Conservation (phyloP, 1,140 invertebrate genomes). For the Eumaeus atala region DNA sequence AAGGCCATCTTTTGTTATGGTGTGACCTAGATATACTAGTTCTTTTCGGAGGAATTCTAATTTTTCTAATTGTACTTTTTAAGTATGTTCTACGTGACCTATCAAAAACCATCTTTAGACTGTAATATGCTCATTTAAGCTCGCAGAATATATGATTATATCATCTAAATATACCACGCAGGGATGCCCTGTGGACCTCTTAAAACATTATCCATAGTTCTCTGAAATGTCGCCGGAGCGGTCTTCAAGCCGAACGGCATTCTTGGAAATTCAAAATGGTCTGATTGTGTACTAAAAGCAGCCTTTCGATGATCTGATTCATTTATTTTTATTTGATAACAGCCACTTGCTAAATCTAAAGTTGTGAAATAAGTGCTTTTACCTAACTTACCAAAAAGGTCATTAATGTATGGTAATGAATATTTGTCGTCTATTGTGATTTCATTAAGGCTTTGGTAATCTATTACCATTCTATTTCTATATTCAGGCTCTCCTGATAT, state of each 20-base stretch:
- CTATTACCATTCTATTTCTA: conserved; percentile 25
- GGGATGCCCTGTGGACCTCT: conserved; percentile 17
- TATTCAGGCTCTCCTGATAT: conserved; percentile 18
- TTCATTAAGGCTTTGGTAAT: conserved; percentile 20
- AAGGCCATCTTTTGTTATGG: too few species aligned
- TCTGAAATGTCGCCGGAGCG: too few species aligned
- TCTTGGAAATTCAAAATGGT: too few species aligned
- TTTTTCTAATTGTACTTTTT: conserved; percentile 20
- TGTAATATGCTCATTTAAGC: conserved; percentile 21
- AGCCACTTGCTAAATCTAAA: too few species aligned
- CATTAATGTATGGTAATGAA: conserved; percentile 20
- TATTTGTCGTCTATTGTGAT: conserved; percentile 24
- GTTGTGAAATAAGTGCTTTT: too few species aligned
- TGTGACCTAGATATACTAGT: too few species aligned
- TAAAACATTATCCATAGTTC: too few species aligned
- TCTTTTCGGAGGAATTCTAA: conserved; percentile 18
- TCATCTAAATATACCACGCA: conserved; percentile 25
- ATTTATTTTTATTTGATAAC: conserved; percentile 24
- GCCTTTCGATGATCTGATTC: too few species aligned
- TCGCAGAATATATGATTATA: conserved; percentile 25
- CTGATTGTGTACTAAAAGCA: conserved; percentile 21
- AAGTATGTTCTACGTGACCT: conserved; percentile 15
- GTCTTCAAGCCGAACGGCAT: too few species aligned
- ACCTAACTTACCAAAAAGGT: conserved; percentile 25
- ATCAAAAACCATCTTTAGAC: conserved; percentile 17